Evolutionary conservation across 2,113 vertebrate genomes (phyloP).

Genomic region (Eurystomus gularis): DNA sequence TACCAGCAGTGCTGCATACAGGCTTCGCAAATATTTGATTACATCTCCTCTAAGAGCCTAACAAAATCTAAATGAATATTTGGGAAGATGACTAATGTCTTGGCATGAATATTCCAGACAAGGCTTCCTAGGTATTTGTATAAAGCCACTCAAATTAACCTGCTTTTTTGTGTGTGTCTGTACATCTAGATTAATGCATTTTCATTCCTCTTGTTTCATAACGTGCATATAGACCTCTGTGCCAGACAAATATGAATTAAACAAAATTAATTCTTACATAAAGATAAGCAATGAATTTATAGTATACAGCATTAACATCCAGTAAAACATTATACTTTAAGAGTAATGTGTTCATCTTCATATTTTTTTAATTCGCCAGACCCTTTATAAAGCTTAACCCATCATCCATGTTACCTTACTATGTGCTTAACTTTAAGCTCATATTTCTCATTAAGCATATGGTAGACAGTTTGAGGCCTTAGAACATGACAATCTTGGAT

Average conservation of each 20-base stretch:
- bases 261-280: neutral
- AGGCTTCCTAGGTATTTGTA: neutral
- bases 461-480: neutral
- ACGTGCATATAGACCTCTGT: neutral
- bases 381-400: neutral
- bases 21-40: slow-evolving; percentile 43
- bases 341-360: neutral
- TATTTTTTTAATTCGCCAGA: neutral
- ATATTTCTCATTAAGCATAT: neutral
- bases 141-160: neutral
- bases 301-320: neutral
- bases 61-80: slow-evolving; percentile 47
- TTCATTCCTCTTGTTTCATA: neutral
- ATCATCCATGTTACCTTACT: neutral
- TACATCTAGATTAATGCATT: neutral
- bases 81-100: slow-evolving; percentile 24
- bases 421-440: neutral
- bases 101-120: slow-evolving; percentile 24
- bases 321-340: neutral
- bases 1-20: neutral
- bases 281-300: neutral
- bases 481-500: neutral
- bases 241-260: neutral
- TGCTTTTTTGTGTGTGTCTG: neutral
- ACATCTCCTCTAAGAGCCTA: slow-evolving; percentile 11